Conservation (phyloP, 2,888 invertebrate species). For the Cinara cedri region DNA sequence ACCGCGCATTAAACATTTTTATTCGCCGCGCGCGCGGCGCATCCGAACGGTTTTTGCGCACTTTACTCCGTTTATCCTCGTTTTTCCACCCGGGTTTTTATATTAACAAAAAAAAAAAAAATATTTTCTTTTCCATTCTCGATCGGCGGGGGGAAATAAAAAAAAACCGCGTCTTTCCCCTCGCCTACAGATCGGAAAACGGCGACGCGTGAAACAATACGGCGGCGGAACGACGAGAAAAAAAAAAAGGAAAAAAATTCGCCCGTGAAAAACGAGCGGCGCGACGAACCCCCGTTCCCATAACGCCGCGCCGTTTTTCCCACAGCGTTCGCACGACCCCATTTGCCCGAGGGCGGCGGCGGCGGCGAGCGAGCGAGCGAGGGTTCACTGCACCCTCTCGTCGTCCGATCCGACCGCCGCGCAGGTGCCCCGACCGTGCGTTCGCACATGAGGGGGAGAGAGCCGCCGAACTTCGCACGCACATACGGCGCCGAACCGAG, state of each 20-base stretch:
- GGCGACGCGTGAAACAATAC: conserved; percentile 7
- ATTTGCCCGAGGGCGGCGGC: not conserved
- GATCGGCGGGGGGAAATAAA: no score
- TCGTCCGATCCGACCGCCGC: not conserved
- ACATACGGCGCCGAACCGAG: no score
- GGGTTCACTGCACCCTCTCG: conserved; percentile 51
- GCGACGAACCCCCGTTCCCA: not conserved
- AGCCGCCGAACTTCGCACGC: conserved; percentile 11
- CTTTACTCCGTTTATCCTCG: not conserved
- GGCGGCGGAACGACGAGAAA: no score
- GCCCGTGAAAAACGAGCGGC: not conserved
- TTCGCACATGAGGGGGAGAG: conserved; percentile 12
- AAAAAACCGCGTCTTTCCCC: not conserved
- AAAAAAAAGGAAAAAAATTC: conserved; percentile 1
- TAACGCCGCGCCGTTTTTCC: conserved; percentile 23
- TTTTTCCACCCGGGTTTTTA: not conserved
- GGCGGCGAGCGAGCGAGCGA: conserved; percentile 1
- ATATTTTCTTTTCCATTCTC: not conserved
- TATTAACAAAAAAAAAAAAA: not conserved
- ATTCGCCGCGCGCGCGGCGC: not conserved
- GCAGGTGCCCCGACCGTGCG: conserved; percentile 53
- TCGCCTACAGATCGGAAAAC: conserved; percentile 17
- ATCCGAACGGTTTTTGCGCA: not conserved
- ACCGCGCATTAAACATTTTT: not conserved
- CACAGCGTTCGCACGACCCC: conserved; percentile 27